A percentile compares a stretch with the other conserved stretches of the same genome.
Evolutionary conservation across 2,113 vertebrate species (phyloP).

Genomic region (Peromyscus maniculatus): DNA sequence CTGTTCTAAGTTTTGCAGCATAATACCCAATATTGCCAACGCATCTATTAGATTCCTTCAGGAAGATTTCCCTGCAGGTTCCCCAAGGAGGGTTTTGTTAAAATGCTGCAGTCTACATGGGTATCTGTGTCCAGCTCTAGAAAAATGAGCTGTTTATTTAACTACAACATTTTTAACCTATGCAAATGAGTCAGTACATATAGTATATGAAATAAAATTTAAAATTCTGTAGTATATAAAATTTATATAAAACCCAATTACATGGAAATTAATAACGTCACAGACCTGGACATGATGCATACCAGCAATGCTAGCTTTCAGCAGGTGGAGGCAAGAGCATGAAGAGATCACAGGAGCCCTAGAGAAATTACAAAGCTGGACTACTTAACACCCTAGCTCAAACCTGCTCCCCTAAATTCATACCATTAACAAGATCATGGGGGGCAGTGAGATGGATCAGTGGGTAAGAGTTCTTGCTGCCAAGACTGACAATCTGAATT

Average conservation of each 20-base stretch:
- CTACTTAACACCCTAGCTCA: background rate
- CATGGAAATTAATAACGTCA: background rate
- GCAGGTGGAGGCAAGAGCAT: background rate
- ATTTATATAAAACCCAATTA: background rate
- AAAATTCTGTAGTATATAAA: constrained; percentile 7
- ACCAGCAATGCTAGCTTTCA: background rate
- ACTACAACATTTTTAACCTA: background rate
- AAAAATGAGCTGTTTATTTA: background rate
- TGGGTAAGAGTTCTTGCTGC: background rate
- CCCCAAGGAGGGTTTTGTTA: background rate
- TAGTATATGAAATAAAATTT: background rate
- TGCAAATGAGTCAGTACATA: background rate
- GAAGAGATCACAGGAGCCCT: background rate
- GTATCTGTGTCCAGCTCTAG: background rate
- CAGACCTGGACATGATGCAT: background rate
- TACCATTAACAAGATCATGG: background rate
- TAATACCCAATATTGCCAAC: background rate
- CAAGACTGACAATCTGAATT: background rate
- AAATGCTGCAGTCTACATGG: background rate
- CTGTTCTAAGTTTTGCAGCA: background rate
- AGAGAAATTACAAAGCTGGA: background rate
- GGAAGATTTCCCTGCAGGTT: background rate
- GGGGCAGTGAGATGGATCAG: background rate
- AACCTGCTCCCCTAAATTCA: background rate
- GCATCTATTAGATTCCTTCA: constrained; percentile 45